Percentiles rank a stretch among this genome's conserved stretches.
phyloP scores from a whole-genome alignment of 2,113 vertebrate species.

The Callipepla squamata region DNA sequence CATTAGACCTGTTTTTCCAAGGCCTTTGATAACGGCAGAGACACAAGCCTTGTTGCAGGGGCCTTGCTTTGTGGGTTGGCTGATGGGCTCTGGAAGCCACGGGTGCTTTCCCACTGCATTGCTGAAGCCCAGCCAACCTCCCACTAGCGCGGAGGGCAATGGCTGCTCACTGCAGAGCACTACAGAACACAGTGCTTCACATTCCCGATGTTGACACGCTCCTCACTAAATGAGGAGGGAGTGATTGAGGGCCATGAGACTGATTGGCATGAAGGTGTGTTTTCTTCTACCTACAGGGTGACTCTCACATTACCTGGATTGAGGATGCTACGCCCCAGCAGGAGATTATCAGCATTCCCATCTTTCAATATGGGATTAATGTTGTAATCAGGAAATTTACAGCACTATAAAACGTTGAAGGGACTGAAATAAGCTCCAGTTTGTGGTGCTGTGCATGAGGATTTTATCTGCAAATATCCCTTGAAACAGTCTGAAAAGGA shows the following conservation, averaged over 20 bases:
- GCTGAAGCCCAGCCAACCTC: not conserved
- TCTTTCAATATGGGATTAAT: not conserved
- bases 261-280: not conserved
- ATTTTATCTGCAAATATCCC: not conserved
- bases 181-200: not conserved
- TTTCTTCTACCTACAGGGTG: not conserved
- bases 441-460: not conserved
- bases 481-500: conserved; percentile 26
- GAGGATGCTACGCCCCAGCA: not conserved
- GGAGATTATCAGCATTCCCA: not conserved
- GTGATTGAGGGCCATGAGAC: not conserved
- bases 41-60: not conserved
- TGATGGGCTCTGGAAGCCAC: not conserved
- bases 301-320: not conserved
- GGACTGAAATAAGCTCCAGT: not conserved
- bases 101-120: not conserved
- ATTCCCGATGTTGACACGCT: not conserved
- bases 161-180: not conserved
- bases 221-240: not conserved
- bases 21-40: not conserved
- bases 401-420: not conserved
- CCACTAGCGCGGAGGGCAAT: accelerated
- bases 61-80: not conserved
- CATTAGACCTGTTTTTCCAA: not conserved
- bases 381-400: not conserved